Conservation (phyloP, 2,888 invertebrate genomes). For the Tinea trinotella region DNA sequence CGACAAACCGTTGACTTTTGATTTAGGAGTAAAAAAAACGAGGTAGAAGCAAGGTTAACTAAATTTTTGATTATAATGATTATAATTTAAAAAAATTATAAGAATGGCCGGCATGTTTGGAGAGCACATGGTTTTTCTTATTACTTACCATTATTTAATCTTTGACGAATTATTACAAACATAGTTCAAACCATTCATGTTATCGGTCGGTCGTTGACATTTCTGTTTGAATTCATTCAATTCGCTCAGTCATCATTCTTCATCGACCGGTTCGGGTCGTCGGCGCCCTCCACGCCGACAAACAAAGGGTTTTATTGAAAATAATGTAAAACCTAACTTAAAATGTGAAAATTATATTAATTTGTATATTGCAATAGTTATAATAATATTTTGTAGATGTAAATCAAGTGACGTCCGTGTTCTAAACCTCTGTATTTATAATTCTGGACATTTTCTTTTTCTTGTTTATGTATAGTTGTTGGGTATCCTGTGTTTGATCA, state of each 20-base stretch:
- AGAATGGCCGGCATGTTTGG: too few species aligned
- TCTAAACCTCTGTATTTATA: neutral
- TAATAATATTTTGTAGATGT: constrained; percentile 25
- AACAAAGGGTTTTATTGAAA: constrained; percentile 34
- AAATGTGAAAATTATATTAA: constrained; percentile 27
- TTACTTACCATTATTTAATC: too few species aligned
- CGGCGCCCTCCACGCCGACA: neutral
- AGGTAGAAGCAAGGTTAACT: too few species aligned
- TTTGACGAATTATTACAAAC: neutral
- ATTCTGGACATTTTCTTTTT: neutral
- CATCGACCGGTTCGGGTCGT: constrained; percentile 30
- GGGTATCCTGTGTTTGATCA: constrained; percentile 36
- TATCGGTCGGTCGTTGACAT: constrained; percentile 23
- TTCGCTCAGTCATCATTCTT: constrained; percentile 25
- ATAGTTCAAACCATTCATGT: neutral
- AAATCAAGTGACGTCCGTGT: neutral
- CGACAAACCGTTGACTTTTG: too few species aligned
- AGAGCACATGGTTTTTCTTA: too few species aligned
- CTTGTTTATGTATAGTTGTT: constrained; percentile 50
- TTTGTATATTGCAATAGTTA: constrained; percentile 14
- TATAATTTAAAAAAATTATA: too few species aligned
- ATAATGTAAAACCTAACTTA: constrained; percentile 45
- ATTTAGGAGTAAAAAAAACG: too few species aligned
- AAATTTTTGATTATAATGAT: too few species aligned
- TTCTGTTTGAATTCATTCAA: constrained; percentile 5